These are phyloP conservation scores for Drosophila seguyi DNA, from an alignment of 1,140 invertebrate genomes.

Conservation along the genomic window DNA sequence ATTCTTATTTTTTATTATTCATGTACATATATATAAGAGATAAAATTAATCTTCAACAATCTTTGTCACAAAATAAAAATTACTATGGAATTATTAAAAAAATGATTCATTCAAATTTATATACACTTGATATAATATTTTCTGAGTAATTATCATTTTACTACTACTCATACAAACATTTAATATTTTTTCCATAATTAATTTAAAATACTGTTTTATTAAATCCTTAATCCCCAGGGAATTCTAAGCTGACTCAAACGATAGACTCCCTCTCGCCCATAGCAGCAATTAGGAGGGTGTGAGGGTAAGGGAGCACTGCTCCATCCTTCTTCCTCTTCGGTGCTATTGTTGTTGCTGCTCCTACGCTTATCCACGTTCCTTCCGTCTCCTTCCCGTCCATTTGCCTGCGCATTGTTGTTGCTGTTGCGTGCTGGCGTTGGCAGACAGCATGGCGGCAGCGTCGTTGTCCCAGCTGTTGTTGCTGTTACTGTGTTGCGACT, in stretches of 20 bases:
- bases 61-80: no score
- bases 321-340: slow-evolving; percentile 12
- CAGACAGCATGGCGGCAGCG: slow-evolving; percentile 76
- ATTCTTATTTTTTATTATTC: neutral
- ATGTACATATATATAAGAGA: neutral
- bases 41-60: neutral
- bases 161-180: no score
- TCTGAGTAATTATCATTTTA: neutral
- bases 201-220: neutral
- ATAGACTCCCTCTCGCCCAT: neutral
- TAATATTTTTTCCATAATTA: neutral
- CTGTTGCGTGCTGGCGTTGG: slow-evolving; percentile 79
- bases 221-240: neutral
- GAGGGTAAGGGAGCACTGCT: slow-evolving; percentile 33
- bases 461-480: slow-evolving; percentile 26
- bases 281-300: slow-evolving; percentile 15
- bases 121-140: neutral
- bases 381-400: slow-evolving; percentile 47
- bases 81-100: neutral
- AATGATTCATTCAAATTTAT: neutral
- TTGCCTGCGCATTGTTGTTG: slow-evolving; percentile 58
- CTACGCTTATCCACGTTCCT: slow-evolving; percentile 57
- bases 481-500: slow-evolving; percentile 59
- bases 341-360: slow-evolving; percentile 41
- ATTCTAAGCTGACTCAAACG: neutral